These are phyloP conservation scores for Bufo bufo DNA, from an alignment of 2,113 vertebrate genomes.

Conservation along the genomic window DNA sequence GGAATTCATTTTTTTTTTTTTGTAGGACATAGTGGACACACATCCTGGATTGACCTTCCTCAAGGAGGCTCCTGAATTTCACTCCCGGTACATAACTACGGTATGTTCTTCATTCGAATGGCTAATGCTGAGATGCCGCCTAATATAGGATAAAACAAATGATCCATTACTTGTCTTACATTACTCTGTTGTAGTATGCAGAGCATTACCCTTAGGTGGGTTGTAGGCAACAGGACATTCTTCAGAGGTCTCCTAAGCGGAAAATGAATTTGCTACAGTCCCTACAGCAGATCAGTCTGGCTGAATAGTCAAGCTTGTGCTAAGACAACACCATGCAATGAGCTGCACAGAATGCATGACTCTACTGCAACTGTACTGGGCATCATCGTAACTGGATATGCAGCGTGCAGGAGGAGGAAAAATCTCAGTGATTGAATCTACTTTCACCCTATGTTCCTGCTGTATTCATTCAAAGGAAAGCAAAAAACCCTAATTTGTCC, in stretches of 20 bases:
- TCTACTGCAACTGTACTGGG: neutral
- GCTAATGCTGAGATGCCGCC: neutral
- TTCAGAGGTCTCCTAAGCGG: neutral
- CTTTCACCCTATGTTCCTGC: neutral
- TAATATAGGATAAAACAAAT: neutral
- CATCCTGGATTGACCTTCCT: conserved; percentile 96
- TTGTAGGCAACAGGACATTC: neutral
- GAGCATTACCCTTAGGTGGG: neutral
- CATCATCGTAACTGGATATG: neutral
- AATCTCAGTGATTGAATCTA: neutral
- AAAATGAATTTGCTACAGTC: no score
- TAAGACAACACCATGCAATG: neutral
- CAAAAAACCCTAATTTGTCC: no score
- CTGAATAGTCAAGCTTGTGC: neutral
- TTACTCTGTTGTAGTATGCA: neutral
- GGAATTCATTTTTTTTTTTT: conserved; percentile 32
- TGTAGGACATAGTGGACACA: conserved; percentile 94
- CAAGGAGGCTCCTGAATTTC: conserved; percentile 98
- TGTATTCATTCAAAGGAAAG: neutral
- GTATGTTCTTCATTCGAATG: conserved; percentile 70
- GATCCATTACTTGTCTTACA: neutral
- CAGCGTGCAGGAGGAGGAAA: neutral
- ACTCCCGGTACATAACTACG: conserved; percentile 97
- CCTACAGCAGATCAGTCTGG: neutral
- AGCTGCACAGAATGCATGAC: neutral